Evolutionary conservation across 1,140 invertebrate genomes (phyloP), one percentile per base, ranked within the genome.

Genomic region (Sweltsa coloradensis): DNA sequence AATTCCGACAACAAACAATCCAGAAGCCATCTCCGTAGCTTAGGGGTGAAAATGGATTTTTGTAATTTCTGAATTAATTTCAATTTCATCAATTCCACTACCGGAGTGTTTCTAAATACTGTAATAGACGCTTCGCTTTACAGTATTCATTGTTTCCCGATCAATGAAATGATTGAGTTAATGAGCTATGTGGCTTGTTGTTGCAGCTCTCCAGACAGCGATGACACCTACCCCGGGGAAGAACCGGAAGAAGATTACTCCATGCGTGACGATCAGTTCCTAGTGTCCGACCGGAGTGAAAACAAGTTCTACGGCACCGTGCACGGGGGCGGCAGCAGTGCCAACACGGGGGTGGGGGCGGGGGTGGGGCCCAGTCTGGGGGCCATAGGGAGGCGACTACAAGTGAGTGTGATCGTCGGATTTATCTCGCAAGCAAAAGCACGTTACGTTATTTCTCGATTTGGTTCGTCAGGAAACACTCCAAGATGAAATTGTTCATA

Each of bases 221-320:
- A 89, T 52, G 85, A 87, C 60, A 85, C 83, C 7, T 76, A 81
- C 54, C 80, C 80, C 1, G 84, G 78, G 1, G 85, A 86, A 55
- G 81, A 82, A 39, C 75, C 72, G 13, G 86, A 89, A 49, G 80
- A 82, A 45, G 81, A 83, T 21, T 81, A 79, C 53, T 67, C 76
- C 27, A 70, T 78, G 29, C 71, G 84, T 31, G 86, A 89, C 55
- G 86, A 90, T 61, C 81, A 87, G 55, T 89, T 85, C 61, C 68
- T 91, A 21, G 82, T 91, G n/a, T 83, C 83, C 21, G 80, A 89
- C 62, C 72, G 82, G 45, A 81, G 75, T 9, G 86, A 89, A 61
- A 86, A 87, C 55, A 86, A 89, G 61, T 89, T 88, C 64, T 91
- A 91, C 59, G 86, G 87, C 56, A 63, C 64, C 3, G 59, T 67